Base-by-base conservation (phyloP, 1,140 invertebrate species). In the Drosophila nebulosa region DNA sequence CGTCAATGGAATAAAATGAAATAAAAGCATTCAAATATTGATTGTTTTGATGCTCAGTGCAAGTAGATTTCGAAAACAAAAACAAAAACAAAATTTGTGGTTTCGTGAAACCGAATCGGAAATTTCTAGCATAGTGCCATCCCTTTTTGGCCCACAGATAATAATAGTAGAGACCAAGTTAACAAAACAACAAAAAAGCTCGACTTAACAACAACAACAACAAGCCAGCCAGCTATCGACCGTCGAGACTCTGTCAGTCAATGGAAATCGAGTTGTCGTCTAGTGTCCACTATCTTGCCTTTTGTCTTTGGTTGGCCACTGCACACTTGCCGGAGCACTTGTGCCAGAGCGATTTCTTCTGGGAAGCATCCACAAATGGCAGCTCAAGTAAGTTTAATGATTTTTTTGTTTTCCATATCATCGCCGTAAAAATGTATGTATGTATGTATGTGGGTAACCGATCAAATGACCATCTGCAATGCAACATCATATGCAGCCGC, bases 301-400 rank as follows among this genome's bases (percentile, higher is more conserved):
- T n/a, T n/a, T n/a, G n/a, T n/a, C n/a, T n/a, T n/a, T n/a, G n/a
- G n/a, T n/a, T n/a, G n/a, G n/a, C 71, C 64, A 59, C 73, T 76
- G 73, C 73, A 78, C 62, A 78, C 62, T 63, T 78, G 70, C 39
- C 35, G 60, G 65, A 59, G 60, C 27, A 30, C 7, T 32, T 64
- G 59, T 64, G 70, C 61, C 56, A 62, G 70, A 83, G 32, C 42
- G 16, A 46, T 21, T 9, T 46, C 16, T 46, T 36, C 57, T 64
- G 69, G 74, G 65, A 76, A 53, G 79, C 79, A 78, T 64, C 55
- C 69, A 86, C 81, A 80, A 86, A 86, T 86, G 83, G 84, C 83
- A 57, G 71, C 68, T 67, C 83, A 86, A 79, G 83, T 86, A 62
- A 86, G 83, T 46, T 4, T 30, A 46, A 35, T 69, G 73, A 68